Evolutionary conservation across 2,113 vertebrate species (phyloP).

Genomic region (Phalacrocorax pelagicus): DNA sequence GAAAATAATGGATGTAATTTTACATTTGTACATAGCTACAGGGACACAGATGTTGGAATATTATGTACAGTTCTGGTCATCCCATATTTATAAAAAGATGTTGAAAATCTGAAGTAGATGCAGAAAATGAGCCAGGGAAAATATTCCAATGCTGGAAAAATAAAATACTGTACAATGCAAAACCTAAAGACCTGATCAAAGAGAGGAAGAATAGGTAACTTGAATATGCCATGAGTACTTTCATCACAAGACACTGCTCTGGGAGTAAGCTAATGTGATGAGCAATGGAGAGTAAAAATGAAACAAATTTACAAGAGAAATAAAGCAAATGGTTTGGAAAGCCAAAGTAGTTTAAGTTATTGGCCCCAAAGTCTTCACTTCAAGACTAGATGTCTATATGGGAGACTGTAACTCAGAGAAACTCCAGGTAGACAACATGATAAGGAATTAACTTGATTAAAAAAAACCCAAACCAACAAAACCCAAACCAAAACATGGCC

Average conservation of each 20-base stretch:
- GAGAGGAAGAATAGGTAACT: background rate
- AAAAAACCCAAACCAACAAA: background rate
- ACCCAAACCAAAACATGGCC: background rate
- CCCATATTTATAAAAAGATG: background rate
- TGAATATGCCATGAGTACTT: background rate
- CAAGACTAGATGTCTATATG: background rate
- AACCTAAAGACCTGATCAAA: background rate
- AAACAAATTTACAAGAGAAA: background rate
- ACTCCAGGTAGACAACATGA: background rate
- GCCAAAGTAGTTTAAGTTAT: background rate
- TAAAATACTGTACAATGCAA: background rate
- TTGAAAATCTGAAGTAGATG: conserved; percentile 18
- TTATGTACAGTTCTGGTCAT: background rate
- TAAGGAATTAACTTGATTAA: background rate
- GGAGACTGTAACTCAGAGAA: background rate
- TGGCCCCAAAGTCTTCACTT: background rate
- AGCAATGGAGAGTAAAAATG: background rate
- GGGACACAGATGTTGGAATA: background rate
- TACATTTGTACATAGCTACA: background rate
- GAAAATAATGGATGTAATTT: background rate
- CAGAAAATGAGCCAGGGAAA: conserved; percentile 1
- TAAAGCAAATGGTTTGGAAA: background rate
- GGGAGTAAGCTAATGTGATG: background rate
- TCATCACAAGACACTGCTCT: background rate
- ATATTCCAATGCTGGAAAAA: background rate